Conservation (phyloP, 1,140 invertebrate species). For the Temnothorax curvispinosus region DNA sequence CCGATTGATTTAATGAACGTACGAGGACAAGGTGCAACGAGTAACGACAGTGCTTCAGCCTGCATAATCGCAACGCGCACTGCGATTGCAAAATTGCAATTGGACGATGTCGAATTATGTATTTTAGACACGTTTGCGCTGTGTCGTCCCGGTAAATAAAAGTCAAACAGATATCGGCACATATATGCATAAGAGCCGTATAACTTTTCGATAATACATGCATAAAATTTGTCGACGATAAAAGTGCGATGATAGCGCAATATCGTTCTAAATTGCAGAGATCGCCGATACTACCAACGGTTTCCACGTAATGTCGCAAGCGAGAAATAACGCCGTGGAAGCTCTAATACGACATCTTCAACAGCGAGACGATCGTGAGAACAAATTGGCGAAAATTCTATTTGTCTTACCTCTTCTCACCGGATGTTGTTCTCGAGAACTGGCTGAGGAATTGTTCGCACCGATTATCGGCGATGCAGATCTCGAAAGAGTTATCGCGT, state of each 20-base stretch:
- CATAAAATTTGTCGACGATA: not conserved
- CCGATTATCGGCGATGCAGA: conserved; percentile 80
- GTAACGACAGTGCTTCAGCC: conserved; percentile 57
- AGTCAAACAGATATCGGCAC: not conserved
- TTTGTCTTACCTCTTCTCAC: conserved; percentile 78
- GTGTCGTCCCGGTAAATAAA: conserved; percentile 86
- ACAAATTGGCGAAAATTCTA: conserved; percentile 77
- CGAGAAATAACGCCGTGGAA: conserved; percentile 75
- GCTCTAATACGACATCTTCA: conserved; percentile 75
- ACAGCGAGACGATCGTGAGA: conserved; percentile 65
- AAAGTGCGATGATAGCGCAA: not conserved
- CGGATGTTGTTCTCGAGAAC: conserved; percentile 77
- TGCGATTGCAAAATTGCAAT: conserved; percentile 83
- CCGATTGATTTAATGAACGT: conserved; percentile 85
- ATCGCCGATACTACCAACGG: conserved; percentile 71
- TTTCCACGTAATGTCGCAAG: conserved; percentile 66
- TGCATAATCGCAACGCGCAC: conserved; percentile 75
- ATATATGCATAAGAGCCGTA: not conserved
- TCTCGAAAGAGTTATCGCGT: conserved; percentile 81
- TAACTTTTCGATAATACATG: not conserved
- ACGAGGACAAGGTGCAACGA: conserved; percentile 49
- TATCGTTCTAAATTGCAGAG: conserved; percentile 70
- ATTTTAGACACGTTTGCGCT: conserved; percentile 89
- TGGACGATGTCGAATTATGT: conserved; percentile 87
- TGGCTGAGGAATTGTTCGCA: conserved; percentile 78